Evolutionary conservation across 2,797 vertebrate species (phyloP).

Genomic region (Molossus molossus): DNA sequence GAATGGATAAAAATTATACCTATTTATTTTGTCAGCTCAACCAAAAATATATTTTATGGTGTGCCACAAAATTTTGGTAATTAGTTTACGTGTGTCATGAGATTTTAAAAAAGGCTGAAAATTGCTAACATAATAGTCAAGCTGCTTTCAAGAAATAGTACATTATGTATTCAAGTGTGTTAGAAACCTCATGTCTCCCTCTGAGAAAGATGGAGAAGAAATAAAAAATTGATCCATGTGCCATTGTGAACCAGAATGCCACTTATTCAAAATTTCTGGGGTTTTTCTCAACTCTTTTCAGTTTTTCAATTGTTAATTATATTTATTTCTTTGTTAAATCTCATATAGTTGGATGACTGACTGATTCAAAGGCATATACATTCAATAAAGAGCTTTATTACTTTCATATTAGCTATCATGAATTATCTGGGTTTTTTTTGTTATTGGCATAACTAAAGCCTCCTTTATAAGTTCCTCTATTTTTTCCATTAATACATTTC

Average conservation of each 20-base stretch:
- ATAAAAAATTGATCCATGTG: not conserved
- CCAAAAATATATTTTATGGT: not conserved
- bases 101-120: not conserved
- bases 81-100: not conserved
- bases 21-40: not conserved
- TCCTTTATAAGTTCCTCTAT: not conserved
- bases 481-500: not conserved
- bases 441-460: not conserved
- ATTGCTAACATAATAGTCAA: not conserved
- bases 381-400: not conserved
- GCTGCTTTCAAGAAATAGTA: not conserved
- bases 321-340: not conserved
- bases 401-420: not conserved
- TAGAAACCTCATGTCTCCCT: not conserved
- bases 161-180: not conserved
- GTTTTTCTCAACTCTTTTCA: not conserved
- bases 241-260: not conserved
- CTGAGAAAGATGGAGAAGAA: not conserved
- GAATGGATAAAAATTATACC: not conserved
- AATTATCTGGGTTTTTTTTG: not conserved
- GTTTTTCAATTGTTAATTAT: not conserved
- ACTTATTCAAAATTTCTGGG: not conserved
- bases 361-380: not conserved
- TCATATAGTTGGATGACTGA: not conserved
- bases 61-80: not conserved